Base-by-base conservation (phyloP, 1,140 invertebrate species). In the Aricia agestis region DNA sequence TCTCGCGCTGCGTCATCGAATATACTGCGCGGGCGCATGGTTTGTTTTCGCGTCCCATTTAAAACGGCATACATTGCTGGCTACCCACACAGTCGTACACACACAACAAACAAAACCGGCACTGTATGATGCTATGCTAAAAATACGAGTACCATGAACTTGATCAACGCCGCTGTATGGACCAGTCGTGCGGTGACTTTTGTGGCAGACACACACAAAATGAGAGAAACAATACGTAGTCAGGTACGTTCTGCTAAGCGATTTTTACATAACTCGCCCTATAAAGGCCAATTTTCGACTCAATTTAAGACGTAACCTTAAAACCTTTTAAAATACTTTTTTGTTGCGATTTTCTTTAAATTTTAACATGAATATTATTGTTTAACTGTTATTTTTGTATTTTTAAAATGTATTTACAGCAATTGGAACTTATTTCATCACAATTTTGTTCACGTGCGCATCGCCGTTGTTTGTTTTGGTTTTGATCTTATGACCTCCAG, bases 181-280 rank as follows among this genome's bases (percentile, higher is more conserved):
- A 63, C 6, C 59, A 63, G 59, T 63, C 59, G 17, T 25, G 59
- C 18, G 59, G 19, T 63, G 18, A 5, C 6, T 19, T 63, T 63
- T 19, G 59, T 25, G 18, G 68, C 58, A 45, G 58, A 63, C 59
- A 63, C 18, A 19, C 17, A 10, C n/a, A 76, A 71, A 66, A 87
- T 86, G 85, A 76, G 76, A 72, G 79, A 80, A 25, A 78, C 78
- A 45, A 81, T 87, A 74, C 72, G 70, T 19, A 78, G 78, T 70
- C 82, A 85, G 84, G 85, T 86, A 79, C 36, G 67, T 73, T 73
- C 68, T 68, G 45, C 45, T 52, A 1, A 52, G 45, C 45, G 45
- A 52, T 52, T 52, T 52, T 52, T 52, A 52, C 45, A 52, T 52
- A 52, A 13, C 10, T 52, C 9, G 45, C 13, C 11, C 45, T 52